Evolutionary conservation across 2,888 invertebrate species (phyloP).

Genomic region (Acanthococcus lagerstroemiae): DNA sequence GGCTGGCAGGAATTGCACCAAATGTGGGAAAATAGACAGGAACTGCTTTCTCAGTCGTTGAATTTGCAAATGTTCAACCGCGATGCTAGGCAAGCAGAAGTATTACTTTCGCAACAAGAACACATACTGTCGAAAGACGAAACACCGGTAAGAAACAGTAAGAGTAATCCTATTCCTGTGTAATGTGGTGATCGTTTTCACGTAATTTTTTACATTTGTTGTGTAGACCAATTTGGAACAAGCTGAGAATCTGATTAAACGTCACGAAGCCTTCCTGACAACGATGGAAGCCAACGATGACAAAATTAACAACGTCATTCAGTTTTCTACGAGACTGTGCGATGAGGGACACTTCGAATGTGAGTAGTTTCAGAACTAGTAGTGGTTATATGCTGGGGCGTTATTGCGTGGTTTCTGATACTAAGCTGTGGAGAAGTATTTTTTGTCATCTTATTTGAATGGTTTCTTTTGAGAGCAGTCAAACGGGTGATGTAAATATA

Average conservation of each 20-base stretch:
- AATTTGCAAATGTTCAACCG: slow-evolving; percentile 91
- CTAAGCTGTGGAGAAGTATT: too few relatives aligned
- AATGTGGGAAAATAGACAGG: slow-evolving; percentile 99
- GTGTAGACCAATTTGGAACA: slow-evolving; percentile 72
- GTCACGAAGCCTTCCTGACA: slow-evolving; percentile 96
- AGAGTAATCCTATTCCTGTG: not conserved
- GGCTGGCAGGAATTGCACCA: slow-evolving; percentile 99
- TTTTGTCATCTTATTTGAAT: too few relatives aligned
- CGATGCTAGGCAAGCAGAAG: slow-evolving; percentile 95
- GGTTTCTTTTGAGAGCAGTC: too few relatives aligned
- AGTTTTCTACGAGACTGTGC: slow-evolving; percentile 80
- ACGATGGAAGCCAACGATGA: slow-evolving; percentile 99
- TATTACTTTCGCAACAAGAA: slow-evolving; percentile 94
- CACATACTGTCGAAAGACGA: slow-evolving; percentile 95
- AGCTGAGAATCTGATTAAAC: slow-evolving; percentile 92
- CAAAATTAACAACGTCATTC: slow-evolving; percentile 92
- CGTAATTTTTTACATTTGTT: not conserved
- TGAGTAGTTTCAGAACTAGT: slow-evolving; percentile 38
- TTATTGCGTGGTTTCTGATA: too few relatives aligned
- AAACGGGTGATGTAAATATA: too few relatives aligned
- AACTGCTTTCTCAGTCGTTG: slow-evolving; percentile 84
- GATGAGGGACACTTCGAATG: slow-evolving; percentile 88
- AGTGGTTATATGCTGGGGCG: too few relatives aligned
- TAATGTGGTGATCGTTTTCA: not conserved
- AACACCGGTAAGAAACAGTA: slow-evolving; percentile 56